Base-by-base conservation (phyloP, 2,888 invertebrate genomes). In the Napeogenes sylphis region DNA sequence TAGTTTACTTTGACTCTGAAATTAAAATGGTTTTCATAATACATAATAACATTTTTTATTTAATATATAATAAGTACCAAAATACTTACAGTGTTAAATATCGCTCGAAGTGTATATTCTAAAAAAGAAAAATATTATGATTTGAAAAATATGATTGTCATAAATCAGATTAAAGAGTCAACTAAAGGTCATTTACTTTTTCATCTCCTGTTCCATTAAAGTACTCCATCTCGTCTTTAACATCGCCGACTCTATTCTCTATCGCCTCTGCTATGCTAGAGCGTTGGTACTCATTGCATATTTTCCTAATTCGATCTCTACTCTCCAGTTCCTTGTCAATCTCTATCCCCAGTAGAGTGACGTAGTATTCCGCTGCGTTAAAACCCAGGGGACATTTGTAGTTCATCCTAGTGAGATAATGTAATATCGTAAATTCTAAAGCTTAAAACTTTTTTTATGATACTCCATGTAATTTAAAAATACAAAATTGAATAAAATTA, bases 331-430 rank as follows among this genome's bases (percentile, higher is more conserved):
- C 90, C 21, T 83, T 87, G 65, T 87, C 90, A 4, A 77, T 62
- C 35, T 90, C 82, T 4, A 91, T 77, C 2, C 92, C 92, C 10
- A 93, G 81, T 1, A 92, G 81, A 38, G 92, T 91, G 4, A 98
- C 94, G 81, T 95, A 96, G 82, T 95, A 96, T 79, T 98, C 98
- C 0, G 97, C 96, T 2, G 95, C 94, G 83, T 97, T 97, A 90
- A 93, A 97, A 35, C 95, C 94, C 30, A 91, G 76, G 0, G 97
- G 97, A 76, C 95, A 94, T 67, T 90, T 85, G 73, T 92, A 92
- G 68, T 92, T 92, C 62, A 95, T 79, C 59, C 95, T 95, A 66
- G 2, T 66, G 61, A 21, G 55, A 30, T 45, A 57, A 55, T n/a
- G 3, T 59, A 38, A 21, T 21, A 21, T 21, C 21, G 21, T 21